Conservation (phyloP, 2,797 vertebrate genomes). For the Hemitrygon akajei region DNA sequence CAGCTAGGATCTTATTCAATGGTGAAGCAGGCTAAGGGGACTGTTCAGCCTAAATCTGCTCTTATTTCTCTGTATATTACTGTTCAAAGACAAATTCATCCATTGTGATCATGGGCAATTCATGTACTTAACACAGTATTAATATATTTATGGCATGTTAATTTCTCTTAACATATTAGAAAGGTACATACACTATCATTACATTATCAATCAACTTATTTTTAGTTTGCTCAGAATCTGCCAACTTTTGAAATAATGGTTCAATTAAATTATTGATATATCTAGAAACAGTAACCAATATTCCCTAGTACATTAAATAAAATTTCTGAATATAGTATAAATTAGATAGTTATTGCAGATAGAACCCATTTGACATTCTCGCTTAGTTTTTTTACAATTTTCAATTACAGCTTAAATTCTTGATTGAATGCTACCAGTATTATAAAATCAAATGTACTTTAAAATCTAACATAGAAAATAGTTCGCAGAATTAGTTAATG, state of each 20-base stretch:
- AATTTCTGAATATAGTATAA: not conserved
- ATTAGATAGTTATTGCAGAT: not conserved
- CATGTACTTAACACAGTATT: not conserved
- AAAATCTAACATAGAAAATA: constrained; percentile 14
- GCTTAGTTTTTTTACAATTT: not conserved
- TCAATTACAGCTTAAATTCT: not conserved
- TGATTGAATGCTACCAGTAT: not conserved
- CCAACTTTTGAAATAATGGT: not conserved
- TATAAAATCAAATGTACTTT: not conserved
- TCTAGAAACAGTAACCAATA: not conserved
- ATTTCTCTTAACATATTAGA: not conserved
- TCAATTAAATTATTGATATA: not conserved
- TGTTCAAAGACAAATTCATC: not conserved
- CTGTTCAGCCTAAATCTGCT: too few species aligned
- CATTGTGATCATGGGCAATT: not conserved
- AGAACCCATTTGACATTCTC: not conserved
- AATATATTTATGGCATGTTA: not conserved
- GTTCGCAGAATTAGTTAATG: not conserved
- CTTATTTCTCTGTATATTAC: too few species aligned
- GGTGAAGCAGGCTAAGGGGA: too few species aligned
- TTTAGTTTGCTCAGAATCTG: not conserved
- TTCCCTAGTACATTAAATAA: constrained; percentile 8
- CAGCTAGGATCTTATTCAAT: too few species aligned
- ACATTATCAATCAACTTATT: not conserved
- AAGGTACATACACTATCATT: not conserved